A percentile compares a stretch with the other conserved stretches of the same genome.
Evolutionary conservation across 92 coral and sea anemone species (phyloP).

Genomic region (Heteractis magnifica): DNA sequence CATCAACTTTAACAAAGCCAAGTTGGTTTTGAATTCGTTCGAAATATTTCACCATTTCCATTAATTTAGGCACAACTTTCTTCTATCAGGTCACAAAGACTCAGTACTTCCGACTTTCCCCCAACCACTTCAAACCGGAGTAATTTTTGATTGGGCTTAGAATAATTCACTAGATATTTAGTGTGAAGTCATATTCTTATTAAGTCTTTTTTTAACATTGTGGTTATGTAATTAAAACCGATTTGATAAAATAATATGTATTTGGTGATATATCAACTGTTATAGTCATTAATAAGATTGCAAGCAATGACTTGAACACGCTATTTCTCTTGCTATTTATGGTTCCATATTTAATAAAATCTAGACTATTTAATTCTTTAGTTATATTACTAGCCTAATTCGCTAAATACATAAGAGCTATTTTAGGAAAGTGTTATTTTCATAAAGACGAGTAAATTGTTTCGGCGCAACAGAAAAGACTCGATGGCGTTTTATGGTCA

Average conservation of each 20-base stretch:
- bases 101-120: too few relatives aligned
- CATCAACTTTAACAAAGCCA: too few relatives aligned
- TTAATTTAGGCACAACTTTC: too few relatives aligned
- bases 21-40: too few relatives aligned
- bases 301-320: not conserved
- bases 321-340: not conserved
- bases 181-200: not conserved
- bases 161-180: too few relatives aligned
- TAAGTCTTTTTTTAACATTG: not conserved
- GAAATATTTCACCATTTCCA: too few relatives aligned
- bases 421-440: not conserved
- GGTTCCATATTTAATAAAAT: not conserved
- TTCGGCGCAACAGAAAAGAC: not conserved
- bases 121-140: too few relatives aligned
- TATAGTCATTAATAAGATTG: not conserved
- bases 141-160: too few relatives aligned
- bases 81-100: too few relatives aligned
- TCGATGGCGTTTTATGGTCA: not conserved
- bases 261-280: not conserved
- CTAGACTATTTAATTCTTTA: not conserved
- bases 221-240: not conserved
- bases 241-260: too few relatives aligned
- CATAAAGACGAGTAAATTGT: not conserved
- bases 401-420: not conserved
- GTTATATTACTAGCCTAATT: not conserved